phyloP scores from a whole-genome alignment of 2,888 invertebrate species.

The Orchesella flavescens region DNA sequence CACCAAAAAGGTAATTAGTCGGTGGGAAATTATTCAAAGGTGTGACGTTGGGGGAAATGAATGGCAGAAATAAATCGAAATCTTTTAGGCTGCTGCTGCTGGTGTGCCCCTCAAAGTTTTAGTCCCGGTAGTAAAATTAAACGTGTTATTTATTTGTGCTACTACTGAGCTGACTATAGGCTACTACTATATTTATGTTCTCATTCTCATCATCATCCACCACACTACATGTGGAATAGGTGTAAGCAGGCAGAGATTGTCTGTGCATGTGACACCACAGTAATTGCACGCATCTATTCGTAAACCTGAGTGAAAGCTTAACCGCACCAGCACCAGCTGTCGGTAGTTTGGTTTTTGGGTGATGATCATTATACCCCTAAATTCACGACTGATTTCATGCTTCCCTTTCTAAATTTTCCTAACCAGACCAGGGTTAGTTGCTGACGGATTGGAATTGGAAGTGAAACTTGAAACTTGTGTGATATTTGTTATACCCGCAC shows the following conservation, averaged over 20 bases:
- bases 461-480: too few relatives aligned
- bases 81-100: slow-evolving; percentile 20
- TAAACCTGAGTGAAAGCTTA: slow-evolving; percentile 44
- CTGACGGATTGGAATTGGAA: not conserved
- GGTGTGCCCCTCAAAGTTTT: slow-evolving; percentile 1
- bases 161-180: slow-evolving; percentile 4
- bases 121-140: not conserved
- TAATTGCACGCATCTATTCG: slow-evolving; percentile 26
- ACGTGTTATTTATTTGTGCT: not conserved
- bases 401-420: not conserved
- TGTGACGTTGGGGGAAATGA: slow-evolving; percentile 41
- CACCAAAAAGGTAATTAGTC: slow-evolving; percentile 47
- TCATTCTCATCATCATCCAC: not conserved
- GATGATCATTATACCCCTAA: slow-evolving; percentile 24
- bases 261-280: slow-evolving; percentile 11
- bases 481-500: not conserved
- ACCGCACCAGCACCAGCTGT: slow-evolving; percentile 48
- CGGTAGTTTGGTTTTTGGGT: slow-evolving; percentile 28
- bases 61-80: slow-evolving; percentile 52
- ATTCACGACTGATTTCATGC: not conserved
- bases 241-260: slow-evolving; percentile 2
- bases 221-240: not conserved
- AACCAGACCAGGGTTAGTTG: not conserved
- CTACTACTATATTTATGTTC: too few relatives aligned
- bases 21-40: slow-evolving; percentile 47